Conservation (phyloP, 1,140 invertebrate genomes). For the Drosophila ohnishii region DNA sequence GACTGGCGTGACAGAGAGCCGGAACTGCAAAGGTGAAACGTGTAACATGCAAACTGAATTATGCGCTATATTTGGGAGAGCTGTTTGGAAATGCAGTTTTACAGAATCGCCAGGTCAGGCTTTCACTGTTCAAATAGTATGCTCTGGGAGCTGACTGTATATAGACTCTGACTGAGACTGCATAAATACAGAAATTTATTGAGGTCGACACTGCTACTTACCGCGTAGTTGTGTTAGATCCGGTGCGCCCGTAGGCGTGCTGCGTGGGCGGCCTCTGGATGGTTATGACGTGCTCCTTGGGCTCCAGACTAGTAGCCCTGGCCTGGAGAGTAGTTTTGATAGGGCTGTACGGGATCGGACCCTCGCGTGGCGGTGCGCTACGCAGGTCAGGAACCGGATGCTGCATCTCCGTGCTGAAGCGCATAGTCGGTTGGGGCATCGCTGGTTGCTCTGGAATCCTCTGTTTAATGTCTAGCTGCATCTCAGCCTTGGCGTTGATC, state of each 20-base stretch:
- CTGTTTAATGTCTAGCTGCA: slow-evolving; percentile 84
- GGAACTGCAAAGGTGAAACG: slow-evolving; percentile 56
- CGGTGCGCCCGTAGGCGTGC: slow-evolving; percentile 74
- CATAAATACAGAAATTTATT: too few species aligned
- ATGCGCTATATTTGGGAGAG: background rate
- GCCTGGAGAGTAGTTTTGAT: slow-evolving; percentile 72
- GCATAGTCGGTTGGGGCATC: slow-evolving; percentile 68
- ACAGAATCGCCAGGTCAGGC: background rate
- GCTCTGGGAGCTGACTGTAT: background rate
- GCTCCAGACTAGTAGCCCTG: slow-evolving; percentile 78
- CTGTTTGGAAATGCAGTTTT: background rate
- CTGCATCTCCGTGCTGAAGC: slow-evolving; percentile 82
- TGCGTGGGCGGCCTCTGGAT: slow-evolving; percentile 84
- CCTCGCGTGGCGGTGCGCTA: slow-evolving; percentile 82
- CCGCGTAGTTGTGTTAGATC: slow-evolving; percentile 77
- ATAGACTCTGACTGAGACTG: background rate
- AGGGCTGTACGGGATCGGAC: slow-evolving; percentile 75
- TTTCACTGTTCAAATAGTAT: background rate
- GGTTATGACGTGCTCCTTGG: slow-evolving; percentile 87
- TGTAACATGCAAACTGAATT: slow-evolving; percentile 4
- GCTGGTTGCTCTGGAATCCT: slow-evolving; percentile 63
- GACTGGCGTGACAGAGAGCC: slow-evolving; percentile 86
- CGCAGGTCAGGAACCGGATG: slow-evolving; percentile 82
- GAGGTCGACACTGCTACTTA: slow-evolving; percentile 12
- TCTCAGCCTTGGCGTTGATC: slow-evolving; percentile 87